A percentile compares a stretch with the other conserved stretches of the same genome.
Conservation (phyloP, 1,140 invertebrate species). For the Dendrolimus kikuchii region DNA sequence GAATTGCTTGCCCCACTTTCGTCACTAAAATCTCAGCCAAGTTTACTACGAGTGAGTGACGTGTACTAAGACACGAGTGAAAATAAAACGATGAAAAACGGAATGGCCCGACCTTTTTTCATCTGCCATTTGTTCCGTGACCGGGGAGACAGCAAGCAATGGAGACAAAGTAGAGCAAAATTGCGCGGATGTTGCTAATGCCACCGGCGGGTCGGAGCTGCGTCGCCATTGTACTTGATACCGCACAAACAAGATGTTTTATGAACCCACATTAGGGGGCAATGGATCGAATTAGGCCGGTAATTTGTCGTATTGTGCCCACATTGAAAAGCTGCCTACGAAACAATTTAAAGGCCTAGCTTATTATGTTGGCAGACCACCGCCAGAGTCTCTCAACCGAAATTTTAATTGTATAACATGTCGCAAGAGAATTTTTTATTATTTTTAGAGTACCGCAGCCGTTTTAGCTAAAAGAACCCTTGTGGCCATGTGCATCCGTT, state of each 20-base stretch:
- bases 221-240: conserved; percentile 42
- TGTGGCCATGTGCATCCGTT: no score
- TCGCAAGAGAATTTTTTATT: no score
- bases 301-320: conserved; percentile 40
- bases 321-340: conserved; percentile 15
- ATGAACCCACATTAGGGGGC: conserved; percentile 49
- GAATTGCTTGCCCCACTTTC: no score
- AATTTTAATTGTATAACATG: no score
- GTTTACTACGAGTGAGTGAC: no score
- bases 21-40: no score
- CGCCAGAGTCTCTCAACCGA: background rate
- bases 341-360: background rate
- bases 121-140: conserved; percentile 36
- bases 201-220: conserved; percentile 18
- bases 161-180: conserved; percentile 49
- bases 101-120: conserved; percentile 23
- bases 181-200: conserved; percentile 33
- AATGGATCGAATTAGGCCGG: conserved; percentile 48
- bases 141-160: conserved; percentile 32
- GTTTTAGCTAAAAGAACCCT: no score
- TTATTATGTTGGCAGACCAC: conserved; percentile 6
- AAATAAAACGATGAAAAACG: conserved; percentile 34
- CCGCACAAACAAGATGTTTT: conserved; percentile 54
- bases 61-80: conserved; percentile 9
- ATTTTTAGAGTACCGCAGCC: no score